phyloP scores from a whole-genome alignment of 2,888 invertebrate genomes.

The Xestoiulus laeticollis region DNA sequence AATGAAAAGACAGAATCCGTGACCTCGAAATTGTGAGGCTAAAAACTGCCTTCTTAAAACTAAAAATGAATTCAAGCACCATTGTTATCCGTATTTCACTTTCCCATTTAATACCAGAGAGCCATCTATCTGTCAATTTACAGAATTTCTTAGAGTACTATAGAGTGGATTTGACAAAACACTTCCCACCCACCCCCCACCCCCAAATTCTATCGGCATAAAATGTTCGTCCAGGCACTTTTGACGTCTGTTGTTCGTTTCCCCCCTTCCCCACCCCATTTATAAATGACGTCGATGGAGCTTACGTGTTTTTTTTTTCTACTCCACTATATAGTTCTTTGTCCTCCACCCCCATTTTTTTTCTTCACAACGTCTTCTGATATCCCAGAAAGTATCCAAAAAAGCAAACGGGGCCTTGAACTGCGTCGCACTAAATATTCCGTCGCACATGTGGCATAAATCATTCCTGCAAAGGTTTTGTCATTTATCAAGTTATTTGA shows the following conservation, averaged over 20 bases:
- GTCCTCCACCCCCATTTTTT: constrained; percentile 5
- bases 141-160: neutral
- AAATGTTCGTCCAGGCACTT: neutral
- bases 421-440: constrained; percentile 43
- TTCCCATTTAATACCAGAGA: constrained; percentile 3
- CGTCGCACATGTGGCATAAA: constrained; percentile 49
- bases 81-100: neutral
- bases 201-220: constrained; percentile 34
- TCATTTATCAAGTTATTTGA: constrained; percentile 50
- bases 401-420: constrained; percentile 45
- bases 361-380: neutral
- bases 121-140: constrained; percentile 34
- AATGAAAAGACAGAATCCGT: too few relatives aligned
- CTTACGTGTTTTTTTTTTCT: constrained; percentile 10
- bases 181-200: too few relatives aligned
- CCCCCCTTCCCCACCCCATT: neutral
- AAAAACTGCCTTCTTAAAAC: too few relatives aligned
- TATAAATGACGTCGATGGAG: constrained; percentile 34
- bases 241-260: constrained; percentile 34
- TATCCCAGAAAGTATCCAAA: constrained; percentile 43
- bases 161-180: constrained; percentile 40
- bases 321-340: neutral
- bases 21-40: too few relatives aligned
- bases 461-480: constrained; percentile 46
- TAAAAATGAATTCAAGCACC: neutral